Evolutionary conservation across 2,888 invertebrate genomes (phyloP).

Genomic region (Sphecodes monilicornis): DNA sequence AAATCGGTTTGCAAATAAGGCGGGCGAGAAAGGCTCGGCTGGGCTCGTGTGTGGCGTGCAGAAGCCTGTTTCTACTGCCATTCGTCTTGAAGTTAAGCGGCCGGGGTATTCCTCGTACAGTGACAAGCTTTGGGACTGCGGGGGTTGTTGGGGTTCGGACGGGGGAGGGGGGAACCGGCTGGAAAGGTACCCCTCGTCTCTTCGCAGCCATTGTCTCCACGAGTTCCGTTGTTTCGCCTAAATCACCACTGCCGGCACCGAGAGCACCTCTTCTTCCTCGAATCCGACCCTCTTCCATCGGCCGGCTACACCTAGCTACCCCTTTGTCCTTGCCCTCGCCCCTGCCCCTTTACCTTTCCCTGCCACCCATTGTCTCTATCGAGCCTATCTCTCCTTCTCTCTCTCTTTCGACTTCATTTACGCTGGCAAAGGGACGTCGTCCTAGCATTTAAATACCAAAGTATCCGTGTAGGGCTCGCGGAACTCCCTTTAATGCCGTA

Average conservation of each 20-base stretch:
- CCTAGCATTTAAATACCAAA: slow-evolving; percentile 82
- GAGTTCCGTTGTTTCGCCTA: slow-evolving; percentile 73
- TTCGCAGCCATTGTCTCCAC: slow-evolving; percentile 69
- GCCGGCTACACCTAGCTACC: slow-evolving; percentile 40
- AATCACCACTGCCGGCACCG: slow-evolving; percentile 70
- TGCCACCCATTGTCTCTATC: background rate
- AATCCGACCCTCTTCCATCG: slow-evolving; percentile 64
- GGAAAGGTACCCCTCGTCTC: slow-evolving; percentile 53
- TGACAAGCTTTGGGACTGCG: slow-evolving; percentile 43
- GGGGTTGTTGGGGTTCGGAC: background rate
- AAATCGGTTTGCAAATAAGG: slow-evolving; percentile 74
- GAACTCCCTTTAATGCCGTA: slow-evolving; percentile 74
- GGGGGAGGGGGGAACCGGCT: slow-evolving; percentile 23
- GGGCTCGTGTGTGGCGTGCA: slow-evolving; percentile 62
- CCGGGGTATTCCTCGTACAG: slow-evolving; percentile 53
- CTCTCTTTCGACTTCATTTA: slow-evolving; percentile 74
- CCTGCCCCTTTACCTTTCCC: background rate
- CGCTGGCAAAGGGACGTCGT: slow-evolving; percentile 58
- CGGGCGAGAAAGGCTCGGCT: slow-evolving; percentile 52
- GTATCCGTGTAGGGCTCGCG: slow-evolving; percentile 71
- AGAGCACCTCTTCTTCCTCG: slow-evolving; percentile 63
- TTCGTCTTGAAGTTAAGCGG: slow-evolving; percentile 73
- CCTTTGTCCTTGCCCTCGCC: slow-evolving; percentile 43
- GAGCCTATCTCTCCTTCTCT: slow-evolving; percentile 16
- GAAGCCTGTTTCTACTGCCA: slow-evolving; percentile 60